Percentiles rank a stretch among this genome's conserved stretches.
Conservation (phyloP, 2,797 vertebrate species). For the Gambelia wislizenii region DNA sequence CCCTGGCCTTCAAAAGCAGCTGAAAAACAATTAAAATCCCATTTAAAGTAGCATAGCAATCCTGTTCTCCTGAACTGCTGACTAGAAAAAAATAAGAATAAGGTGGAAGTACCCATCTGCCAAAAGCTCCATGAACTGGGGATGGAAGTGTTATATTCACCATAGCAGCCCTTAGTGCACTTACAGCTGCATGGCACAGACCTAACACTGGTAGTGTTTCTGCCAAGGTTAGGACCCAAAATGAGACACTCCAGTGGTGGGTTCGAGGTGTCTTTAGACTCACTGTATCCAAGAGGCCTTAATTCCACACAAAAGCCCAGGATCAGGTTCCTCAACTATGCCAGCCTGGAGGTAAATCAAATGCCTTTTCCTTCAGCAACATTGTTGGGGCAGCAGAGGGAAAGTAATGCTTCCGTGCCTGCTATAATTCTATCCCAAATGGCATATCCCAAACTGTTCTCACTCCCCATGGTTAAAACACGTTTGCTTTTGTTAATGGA, state of each 20-base stretch:
- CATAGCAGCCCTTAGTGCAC: too few relatives aligned
- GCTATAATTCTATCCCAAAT: background rate
- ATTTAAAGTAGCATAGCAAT: background rate
- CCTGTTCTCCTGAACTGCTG: background rate
- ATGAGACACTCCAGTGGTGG: background rate
- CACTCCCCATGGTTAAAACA: background rate
- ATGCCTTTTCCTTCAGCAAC: background rate
- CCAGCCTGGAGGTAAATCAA: background rate
- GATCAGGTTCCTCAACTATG: background rate
- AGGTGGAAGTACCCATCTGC: background rate
- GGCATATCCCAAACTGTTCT: background rate
- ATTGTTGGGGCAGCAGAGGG: background rate
- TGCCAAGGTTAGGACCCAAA: background rate
- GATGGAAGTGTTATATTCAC: background rate
- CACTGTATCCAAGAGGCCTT: background rate
- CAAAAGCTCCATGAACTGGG: background rate
- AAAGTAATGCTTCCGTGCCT: background rate
- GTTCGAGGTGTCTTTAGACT: background rate
- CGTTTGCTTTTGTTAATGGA: background rate
- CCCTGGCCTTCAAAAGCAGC: background rate
- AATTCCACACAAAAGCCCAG: background rate
- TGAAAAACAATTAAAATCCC: background rate
- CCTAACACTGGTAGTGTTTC: background rate
- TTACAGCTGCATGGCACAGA: background rate
- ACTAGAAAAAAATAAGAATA: background rate